Conservation (phyloP, 2,888 invertebrate genomes). For the Perizoma flavofasciatum region DNA sequence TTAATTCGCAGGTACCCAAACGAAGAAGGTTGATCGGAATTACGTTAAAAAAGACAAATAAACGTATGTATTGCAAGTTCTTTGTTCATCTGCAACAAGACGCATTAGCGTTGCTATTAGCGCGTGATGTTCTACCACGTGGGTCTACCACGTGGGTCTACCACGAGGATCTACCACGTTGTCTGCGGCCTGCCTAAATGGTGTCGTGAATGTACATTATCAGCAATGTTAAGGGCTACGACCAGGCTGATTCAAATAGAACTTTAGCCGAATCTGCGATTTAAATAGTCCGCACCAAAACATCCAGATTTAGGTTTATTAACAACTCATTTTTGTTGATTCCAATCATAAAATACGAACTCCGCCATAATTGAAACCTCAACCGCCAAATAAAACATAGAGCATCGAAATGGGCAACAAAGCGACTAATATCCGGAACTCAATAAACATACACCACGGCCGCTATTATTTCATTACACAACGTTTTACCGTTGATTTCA, state of each 20-base stretch:
- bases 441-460: constrained; percentile 16
- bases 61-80: constrained; percentile 1
- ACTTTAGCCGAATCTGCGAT: too few relatives aligned
- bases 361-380: constrained; percentile 5
- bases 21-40: too few relatives aligned
- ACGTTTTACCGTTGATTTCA: constrained; percentile 27
- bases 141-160: constrained; percentile 13
- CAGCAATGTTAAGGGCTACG: not conserved
- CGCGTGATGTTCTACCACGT: constrained; percentile 36
- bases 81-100: constrained; percentile 24
- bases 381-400: constrained; percentile 4
- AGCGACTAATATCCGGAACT: constrained; percentile 13
- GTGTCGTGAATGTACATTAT: constrained; percentile 22
- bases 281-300: too few relatives aligned
- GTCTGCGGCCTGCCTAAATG: constrained; percentile 26
- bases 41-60: not conserved
- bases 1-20: too few relatives aligned
- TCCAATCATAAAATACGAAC: constrained; percentile 5
- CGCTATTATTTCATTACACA: constrained; percentile 18
- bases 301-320: too few relatives aligned
- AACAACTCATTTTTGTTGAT: not conserved
- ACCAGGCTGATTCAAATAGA: too few relatives aligned
- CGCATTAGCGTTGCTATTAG: constrained; percentile 57
- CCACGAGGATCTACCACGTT: too few relatives aligned
- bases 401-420: constrained; percentile 6